These are phyloP conservation scores for Geophilus truncorum DNA, from an alignment of 2,888 invertebrate genomes.

Conservation along the genomic window DNA sequence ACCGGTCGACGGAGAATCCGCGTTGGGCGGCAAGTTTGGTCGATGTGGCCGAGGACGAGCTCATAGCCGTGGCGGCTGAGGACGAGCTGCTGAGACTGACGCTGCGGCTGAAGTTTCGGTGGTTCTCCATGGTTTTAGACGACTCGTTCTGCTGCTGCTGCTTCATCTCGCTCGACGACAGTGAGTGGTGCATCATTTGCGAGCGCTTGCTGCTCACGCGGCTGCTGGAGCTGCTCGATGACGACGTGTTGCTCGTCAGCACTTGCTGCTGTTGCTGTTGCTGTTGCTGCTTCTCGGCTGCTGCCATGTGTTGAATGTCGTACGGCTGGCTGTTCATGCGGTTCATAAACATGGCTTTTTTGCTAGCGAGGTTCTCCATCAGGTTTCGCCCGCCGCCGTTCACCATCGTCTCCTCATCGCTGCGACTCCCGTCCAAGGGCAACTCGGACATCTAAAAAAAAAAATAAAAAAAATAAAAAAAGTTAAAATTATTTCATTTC, in stretches of 20 bases:
- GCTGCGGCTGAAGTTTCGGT: constrained; percentile 39
- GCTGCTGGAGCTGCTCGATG: no score
- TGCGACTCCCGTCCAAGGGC: constrained; percentile 54
- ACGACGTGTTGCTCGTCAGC: not conserved
- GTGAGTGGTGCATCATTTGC: constrained; percentile 51
- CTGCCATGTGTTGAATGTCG: not conserved
- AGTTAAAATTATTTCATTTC: not conserved
- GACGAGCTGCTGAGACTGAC: constrained; percentile 39
- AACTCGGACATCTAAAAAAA: constrained; percentile 56
- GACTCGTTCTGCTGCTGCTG: constrained; percentile 58
- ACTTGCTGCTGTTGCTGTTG: no score
- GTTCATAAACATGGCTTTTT: not conserved
- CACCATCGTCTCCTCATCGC: not conserved
- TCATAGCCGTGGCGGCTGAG: constrained; percentile 39
- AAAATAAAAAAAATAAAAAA: no score
- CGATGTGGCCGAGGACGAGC: constrained; percentile 40
- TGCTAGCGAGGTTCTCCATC: constrained; percentile 31
- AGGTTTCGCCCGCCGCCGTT: constrained; percentile 19
- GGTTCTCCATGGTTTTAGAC: constrained; percentile 35
- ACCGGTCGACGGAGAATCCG: constrained; percentile 37
- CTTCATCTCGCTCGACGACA: constrained; percentile 69
- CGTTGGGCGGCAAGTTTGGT: constrained; percentile 38
- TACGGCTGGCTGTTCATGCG: constrained; percentile 28
- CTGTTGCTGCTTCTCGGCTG: not conserved
- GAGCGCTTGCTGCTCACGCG: constrained; percentile 29